phyloP scores from a whole-genome alignment of 1,140 invertebrate genomes.

The Neotoxoptera formosana region DNA sequence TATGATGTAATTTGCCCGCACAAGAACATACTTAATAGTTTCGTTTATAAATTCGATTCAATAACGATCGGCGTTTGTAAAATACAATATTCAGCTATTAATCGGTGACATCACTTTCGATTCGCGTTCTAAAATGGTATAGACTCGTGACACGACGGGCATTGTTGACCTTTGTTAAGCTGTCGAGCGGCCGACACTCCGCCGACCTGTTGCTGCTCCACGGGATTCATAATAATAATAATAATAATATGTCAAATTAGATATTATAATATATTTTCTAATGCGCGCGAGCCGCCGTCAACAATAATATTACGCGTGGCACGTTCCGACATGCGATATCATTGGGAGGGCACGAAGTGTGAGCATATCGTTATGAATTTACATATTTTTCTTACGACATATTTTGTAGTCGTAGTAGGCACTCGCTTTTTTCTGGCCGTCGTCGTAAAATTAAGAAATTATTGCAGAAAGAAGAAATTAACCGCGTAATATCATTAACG shows the following conservation, averaged over 20 bases:
- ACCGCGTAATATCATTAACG: neutral
- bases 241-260: neutral
- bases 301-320: neutral
- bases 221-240: neutral
- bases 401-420: neutral
- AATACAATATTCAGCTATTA: neutral
- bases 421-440: neutral
- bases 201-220: neutral
- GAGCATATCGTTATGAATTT: neutral
- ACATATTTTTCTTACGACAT: conserved; percentile 24
- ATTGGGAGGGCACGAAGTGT: neutral
- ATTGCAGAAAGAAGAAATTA: neutral
- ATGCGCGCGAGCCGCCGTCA: neutral
- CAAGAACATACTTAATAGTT: neutral
- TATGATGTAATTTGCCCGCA: neutral
- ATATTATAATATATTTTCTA: neutral
- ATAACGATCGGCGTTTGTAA: neutral
- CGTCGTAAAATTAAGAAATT: neutral
- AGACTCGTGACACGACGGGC: neutral
- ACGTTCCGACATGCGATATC: neutral
- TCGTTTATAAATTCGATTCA: neutral
- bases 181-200: neutral
- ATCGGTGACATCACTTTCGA: neutral
- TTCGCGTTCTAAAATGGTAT: neutral
- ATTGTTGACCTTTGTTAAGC: neutral